Percentiles rank a stretch among this genome's conserved stretches.
These are phyloP conservation scores for Acrocyrtus sp. DNA, from an alignment of 2,888 invertebrate species.

Conservation along the genomic window DNA sequence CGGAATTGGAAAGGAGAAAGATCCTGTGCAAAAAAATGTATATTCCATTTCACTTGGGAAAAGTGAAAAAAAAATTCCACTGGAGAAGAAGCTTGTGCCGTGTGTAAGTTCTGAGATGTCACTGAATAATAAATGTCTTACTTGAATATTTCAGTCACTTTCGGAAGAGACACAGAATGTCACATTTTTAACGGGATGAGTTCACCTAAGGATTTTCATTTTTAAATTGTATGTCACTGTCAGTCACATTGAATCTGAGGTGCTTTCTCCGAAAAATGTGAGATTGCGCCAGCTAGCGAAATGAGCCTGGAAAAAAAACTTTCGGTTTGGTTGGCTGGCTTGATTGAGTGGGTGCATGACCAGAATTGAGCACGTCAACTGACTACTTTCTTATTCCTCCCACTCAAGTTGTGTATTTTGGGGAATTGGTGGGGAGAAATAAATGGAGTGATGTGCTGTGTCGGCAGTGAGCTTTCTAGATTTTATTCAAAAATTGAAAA, in stretches of 20 bases:
- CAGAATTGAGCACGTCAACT: not conserved
- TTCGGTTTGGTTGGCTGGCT: too few relatives aligned
- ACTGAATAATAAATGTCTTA: not conserved
- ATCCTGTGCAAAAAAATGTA: too few relatives aligned
- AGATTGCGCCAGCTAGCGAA: not conserved
- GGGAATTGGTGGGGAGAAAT: not conserved
- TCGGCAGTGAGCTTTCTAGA: too few relatives aligned
- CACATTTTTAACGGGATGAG: not conserved
- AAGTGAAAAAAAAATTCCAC: too few relatives aligned
- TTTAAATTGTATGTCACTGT: not conserved
- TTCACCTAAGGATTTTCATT: not conserved
- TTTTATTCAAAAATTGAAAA: too few relatives aligned
- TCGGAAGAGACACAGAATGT: not conserved
- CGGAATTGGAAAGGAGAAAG: too few relatives aligned
- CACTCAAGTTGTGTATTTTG: not conserved
- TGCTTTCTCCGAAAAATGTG: not conserved
- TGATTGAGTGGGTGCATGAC: not conserved
- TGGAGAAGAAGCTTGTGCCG: too few relatives aligned
- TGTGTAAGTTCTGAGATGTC: too few relatives aligned
- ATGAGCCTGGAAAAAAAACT: too few relatives aligned
- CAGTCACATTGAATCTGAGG: not conserved
- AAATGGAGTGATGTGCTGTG: too few relatives aligned
- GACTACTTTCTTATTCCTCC: too few relatives aligned
- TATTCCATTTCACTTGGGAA: too few relatives aligned
- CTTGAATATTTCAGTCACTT: not conserved